Conservation (phyloP, 2,113 vertebrate genomes). For the Talpa occidentalis region DNA sequence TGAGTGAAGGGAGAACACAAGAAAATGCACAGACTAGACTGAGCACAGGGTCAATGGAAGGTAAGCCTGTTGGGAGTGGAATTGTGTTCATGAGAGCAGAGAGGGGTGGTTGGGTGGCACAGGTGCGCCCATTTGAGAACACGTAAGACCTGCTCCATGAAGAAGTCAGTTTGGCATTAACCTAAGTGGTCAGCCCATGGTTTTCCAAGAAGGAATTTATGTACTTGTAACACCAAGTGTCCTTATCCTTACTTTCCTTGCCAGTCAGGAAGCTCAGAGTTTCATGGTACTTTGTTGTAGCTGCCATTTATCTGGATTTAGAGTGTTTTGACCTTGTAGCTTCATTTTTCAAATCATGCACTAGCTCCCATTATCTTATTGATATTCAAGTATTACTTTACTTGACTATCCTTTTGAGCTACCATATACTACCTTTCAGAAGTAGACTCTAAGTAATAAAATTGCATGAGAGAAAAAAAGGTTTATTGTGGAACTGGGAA, state of each 20-base stretch:
- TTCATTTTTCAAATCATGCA: not conserved
- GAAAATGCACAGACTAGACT: not conserved
- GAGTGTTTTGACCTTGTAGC: not conserved
- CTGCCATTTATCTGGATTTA: not conserved
- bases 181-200: not conserved
- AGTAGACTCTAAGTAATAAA: not conserved
- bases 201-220: not conserved
- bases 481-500: not conserved
- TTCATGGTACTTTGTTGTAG: not conserved
- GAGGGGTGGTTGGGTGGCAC: not conserved
- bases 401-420: not conserved
- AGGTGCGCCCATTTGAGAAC: not conserved
- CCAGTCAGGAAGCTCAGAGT: not conserved
- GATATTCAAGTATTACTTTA: conserved; percentile 7
- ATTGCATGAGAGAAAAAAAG: not conserved
- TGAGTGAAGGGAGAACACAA: not conserved
- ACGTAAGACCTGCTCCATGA: not conserved
- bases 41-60: not conserved
- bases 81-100: not conserved
- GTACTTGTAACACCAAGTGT: not conserved
- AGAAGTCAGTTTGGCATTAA: not conserved
- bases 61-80: not conserved
- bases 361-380: not conserved
- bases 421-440: not conserved
- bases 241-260: not conserved